A percentile compares a stretch with the other conserved stretches of the same genome.
Evolutionary conservation across 2,888 invertebrate species (phyloP).

Genomic region (Plebejus melissa): DNA sequence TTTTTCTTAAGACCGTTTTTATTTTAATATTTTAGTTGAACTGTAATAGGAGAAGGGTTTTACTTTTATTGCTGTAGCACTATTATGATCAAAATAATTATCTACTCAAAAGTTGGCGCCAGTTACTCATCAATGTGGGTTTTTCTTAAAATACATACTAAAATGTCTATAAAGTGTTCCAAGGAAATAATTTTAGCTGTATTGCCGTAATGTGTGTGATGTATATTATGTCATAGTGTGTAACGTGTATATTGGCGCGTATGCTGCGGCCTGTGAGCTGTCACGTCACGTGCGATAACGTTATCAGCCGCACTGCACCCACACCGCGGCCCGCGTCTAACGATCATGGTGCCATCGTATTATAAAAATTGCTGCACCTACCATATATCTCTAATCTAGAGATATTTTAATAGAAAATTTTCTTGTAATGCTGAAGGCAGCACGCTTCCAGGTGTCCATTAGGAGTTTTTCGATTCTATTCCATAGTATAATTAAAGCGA

Average conservation of each 20-base stretch:
- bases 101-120: too few species aligned
- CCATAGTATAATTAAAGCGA: neutral
- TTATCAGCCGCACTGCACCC: neutral
- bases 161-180: too few species aligned
- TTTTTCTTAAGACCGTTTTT: too few species aligned
- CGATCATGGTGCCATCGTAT: neutral
- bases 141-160: neutral
- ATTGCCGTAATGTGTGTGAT: neutral
- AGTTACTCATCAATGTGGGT: too few species aligned
- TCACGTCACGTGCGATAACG: slow-evolving; percentile 10
- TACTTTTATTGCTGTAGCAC: too few species aligned
- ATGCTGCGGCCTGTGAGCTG: neutral
- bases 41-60: too few species aligned
- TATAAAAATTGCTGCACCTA: neutral
- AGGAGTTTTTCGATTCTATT: neutral
- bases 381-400: neutral
- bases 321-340: neutral
- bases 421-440: too few species aligned
- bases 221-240: neutral
- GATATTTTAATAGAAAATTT: neutral
- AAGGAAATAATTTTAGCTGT: too few species aligned
- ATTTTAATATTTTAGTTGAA: too few species aligned
- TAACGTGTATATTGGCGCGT: neutral
- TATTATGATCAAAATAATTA: too few species aligned
- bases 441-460: neutral